Base-by-base conservation (phyloP, 2,888 invertebrate species). In the Spicauda simplicius region DNA sequence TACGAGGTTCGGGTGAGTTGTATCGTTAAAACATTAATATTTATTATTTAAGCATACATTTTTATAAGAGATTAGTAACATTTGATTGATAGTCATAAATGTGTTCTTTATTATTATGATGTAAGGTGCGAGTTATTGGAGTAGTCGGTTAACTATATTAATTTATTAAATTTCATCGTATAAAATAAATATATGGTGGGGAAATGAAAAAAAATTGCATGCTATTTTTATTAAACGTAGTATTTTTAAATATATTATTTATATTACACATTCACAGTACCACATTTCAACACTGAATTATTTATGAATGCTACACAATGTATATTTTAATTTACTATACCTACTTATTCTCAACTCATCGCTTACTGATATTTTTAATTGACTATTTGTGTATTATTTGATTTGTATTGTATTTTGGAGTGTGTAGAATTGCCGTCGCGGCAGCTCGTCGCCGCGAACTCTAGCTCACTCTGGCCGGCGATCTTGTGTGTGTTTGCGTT, bases 381-480 rank as follows among this genome's bases (percentile, higher is more conserved):
- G 69, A 60, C 20, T 54, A 48, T 73, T 75, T 77, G 74, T 78
- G 75, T 75, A 75, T 75, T 76, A 77, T 77, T 81, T 84, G 79
- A 83, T 77, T 75, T 83, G 78, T 83, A 55, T 61, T 66, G 85
- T 83, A 75, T 75, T 86, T 83, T 82, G 81, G 86, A 89, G 89
- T 89, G 81, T 84, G 85, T 90, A 88, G 89, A 77, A 72, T 73
- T 69, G 64, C 71, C 73, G 77, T 77, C 74, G 72, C 80, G 77
- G 77, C 77, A 80, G 77, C 76, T 76, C 79, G 70, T 74, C 75
- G 72, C 70, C 71, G 70, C 67, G 72, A 70, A 73, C 76, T 76
- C 74, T 76, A 90, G 92, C 90, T 92, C 91, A 88, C 72, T 83
- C 92, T 93, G 93, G 93, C 90, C 92, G 91, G 88, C 86, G 91